Conservation (phyloP, 2,113 vertebrate genomes). For the Megaceryle torquata region DNA sequence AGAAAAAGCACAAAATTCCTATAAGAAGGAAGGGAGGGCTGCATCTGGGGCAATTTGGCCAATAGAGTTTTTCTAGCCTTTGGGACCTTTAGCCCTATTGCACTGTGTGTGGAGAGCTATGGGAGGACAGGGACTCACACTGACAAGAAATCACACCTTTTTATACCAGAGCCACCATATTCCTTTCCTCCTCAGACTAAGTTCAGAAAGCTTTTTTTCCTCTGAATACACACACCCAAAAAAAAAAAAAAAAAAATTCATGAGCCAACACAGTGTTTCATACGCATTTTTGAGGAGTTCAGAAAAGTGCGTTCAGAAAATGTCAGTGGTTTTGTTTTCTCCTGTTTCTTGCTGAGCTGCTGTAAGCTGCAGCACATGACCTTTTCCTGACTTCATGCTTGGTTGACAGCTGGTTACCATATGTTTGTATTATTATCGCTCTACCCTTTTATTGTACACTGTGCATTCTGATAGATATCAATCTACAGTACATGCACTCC, state of each 20-base stretch:
- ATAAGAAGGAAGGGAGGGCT: background rate
- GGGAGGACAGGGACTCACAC: background rate
- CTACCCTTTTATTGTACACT: background rate
- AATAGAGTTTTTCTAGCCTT: background rate
- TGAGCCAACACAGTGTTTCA: background rate
- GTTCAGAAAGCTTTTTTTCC: background rate
- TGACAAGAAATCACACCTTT: background rate
- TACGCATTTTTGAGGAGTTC: background rate
- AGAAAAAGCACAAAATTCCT: background rate
- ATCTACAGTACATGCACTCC: background rate
- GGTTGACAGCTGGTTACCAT: background rate
- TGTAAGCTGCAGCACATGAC: background rate
- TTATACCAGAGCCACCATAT: background rate
- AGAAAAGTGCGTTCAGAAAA: background rate
- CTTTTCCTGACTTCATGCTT: background rate
- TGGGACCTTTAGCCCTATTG: background rate
- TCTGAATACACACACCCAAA: background rate
- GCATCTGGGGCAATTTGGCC: background rate
- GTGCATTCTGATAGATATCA: background rate
- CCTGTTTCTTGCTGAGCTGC: background rate
- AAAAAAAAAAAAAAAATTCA: background rate
- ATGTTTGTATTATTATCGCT: background rate
- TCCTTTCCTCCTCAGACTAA: background rate
- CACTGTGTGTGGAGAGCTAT: rapidly evolving
- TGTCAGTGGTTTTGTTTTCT: background rate